Base-by-base conservation (phyloP, 2,113 vertebrate genomes). In the Zosterops hypoxanthus region DNA sequence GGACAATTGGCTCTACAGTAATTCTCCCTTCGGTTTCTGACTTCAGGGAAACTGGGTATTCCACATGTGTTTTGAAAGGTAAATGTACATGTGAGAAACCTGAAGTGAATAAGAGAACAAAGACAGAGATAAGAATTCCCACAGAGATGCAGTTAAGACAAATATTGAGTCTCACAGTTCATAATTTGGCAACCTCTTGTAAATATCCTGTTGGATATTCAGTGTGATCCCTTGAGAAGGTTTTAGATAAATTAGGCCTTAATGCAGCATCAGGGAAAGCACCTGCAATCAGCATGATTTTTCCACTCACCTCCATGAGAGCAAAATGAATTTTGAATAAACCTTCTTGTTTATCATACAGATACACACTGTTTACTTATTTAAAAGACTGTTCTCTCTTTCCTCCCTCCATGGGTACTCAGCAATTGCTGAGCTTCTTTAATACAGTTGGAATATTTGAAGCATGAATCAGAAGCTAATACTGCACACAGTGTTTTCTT, bases 401-500 rank as follows among this genome's bases (percentile, higher is more conserved):
- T 82, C 47, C 85, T 81, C 56, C 55, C 79, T 46, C 41, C 0
- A 28, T 12, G 60, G 31, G 71, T 66, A 41, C 63, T 80, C 63
- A 26, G 63, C 29, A 92, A 24, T 79, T 47, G 34, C 76, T 49
- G 39, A 24, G 14, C 31, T 91, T 41, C 39, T 88, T 78, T 95
- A 90, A 91, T 53, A 68, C 23, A 83, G 64, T 1, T 86, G 50
- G 66, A 88, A 90, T 80, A 80, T 78, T 29, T 91, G 86, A 86
- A 93, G 89, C 55, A 77, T 69, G 80, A 93, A 86, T 65, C 80
- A 86, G 70, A 68, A 92, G 91, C 65, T 64, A 91, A 80, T 52
- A 64, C 18, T 90, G 53, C 77, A 93, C 39, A 24, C 5, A 52
- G 46, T 64, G 34, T 66, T 89, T 92, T 88, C 26, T 82, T 96